These are phyloP conservation scores for rabbit (Oryctolagus cuniculus) DNA, from an alignment of 2,113 vertebrate species.

Conservation along the genomic window mOryCun1.1 NC_091445.1:6837501-6838000, in stretches of 20 bases:
- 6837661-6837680: too few relatives aligned
- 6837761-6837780: conserved; percentile 15
- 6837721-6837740: background rate
- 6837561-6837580: too few relatives aligned
- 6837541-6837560: too few relatives aligned
- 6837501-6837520: too few relatives aligned
- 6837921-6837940: background rate
- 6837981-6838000: too few relatives aligned
- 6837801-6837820: background rate
- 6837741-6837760: background rate
- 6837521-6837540: too few relatives aligned
- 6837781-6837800: background rate
- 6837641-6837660: too few relatives aligned
- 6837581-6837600: too few relatives aligned
- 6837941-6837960: background rate
- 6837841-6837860: background rate
- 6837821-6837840: conserved; percentile 45
- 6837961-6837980: background rate
- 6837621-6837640: too few relatives aligned
- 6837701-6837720: background rate
- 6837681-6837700: background rate
- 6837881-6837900: background rate
- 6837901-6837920: conserved; percentile 15
- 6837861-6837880: conserved; percentile 16
- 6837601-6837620: too few relatives aligned